phyloP scores from a whole-genome alignment of 1,140 invertebrate genomes.

The Drosophila kohkoa region DNA sequence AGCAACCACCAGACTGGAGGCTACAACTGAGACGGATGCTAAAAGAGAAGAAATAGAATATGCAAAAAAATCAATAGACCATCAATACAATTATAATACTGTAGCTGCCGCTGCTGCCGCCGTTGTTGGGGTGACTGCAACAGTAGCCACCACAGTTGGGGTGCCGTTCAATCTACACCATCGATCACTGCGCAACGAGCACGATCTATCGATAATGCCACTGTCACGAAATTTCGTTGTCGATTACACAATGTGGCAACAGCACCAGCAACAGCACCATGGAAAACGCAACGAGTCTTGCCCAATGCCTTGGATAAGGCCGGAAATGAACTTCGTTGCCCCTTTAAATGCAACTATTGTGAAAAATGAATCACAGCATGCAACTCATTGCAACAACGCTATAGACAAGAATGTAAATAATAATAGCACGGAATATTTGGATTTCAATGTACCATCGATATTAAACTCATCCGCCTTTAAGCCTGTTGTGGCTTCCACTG shows the following conservation, averaged over 20 bases:
- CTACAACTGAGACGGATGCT: constrained; percentile 33
- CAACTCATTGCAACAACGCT: constrained; percentile 15
- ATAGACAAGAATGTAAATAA: constrained; percentile 14
- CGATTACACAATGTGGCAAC: constrained; percentile 89
- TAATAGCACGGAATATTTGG: constrained; percentile 23
- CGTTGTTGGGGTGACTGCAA: constrained; percentile 71
- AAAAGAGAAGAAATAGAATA: constrained; percentile 32
- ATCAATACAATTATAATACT: constrained; percentile 70
- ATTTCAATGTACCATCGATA: constrained; percentile 66
- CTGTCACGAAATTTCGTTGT: constrained; percentile 87
- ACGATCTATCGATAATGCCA: constrained; percentile 84
- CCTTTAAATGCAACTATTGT: constrained; percentile 30
- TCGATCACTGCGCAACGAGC: constrained; percentile 58
- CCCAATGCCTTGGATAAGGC: constrained; percentile 87
- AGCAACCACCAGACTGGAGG: neutral
- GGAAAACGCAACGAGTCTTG: constrained; percentile 86
- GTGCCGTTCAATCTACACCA: constrained; percentile 86
- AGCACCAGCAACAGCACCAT: constrained; percentile 76
- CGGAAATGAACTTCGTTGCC: constrained; percentile 38
- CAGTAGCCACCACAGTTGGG: constrained; percentile 82
- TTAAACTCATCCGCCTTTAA: constrained; percentile 87
- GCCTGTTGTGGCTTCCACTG: constrained; percentile 85
- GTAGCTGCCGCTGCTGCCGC: constrained; percentile 66
- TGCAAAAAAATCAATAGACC: constrained; percentile 39
- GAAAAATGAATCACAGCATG: constrained; percentile 43